phyloP scores from a whole-genome alignment of 2,113 vertebrate genomes.

The Oncorhynchus clarkii region DNA sequence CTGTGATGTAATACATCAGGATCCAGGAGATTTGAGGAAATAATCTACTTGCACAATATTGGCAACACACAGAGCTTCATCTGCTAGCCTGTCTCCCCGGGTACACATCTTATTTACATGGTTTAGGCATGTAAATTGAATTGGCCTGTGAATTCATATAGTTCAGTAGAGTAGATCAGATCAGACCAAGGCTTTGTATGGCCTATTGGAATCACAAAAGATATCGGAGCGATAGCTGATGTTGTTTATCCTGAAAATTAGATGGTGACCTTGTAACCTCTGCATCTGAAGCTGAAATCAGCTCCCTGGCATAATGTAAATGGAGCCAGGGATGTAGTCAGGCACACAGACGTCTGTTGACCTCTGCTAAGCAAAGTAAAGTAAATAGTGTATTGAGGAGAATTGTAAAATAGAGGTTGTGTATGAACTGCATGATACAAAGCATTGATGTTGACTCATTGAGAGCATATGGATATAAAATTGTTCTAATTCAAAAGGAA shows the following conservation, averaged over 20 bases:
- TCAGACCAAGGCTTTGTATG: not conserved
- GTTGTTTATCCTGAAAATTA: conserved; percentile 19
- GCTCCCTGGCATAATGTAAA: too few species aligned
- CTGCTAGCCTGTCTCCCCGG: not conserved
- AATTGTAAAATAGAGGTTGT: conserved; percentile 8
- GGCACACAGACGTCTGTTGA: conserved; percentile 23
- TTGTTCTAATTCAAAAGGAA: not conserved
- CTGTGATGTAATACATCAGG: conserved; percentile 21
- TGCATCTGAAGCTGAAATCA: too few species aligned
- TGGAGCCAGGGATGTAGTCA: not conserved
- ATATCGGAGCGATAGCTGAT: not conserved
- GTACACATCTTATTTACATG: conserved; percentile 18
- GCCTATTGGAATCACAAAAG: conserved; percentile 12
- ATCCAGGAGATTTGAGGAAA: conserved; percentile 32
- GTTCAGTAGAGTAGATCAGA: not conserved
- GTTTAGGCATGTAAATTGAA: conserved; percentile 26
- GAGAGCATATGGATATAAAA: not conserved
- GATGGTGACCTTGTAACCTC: not conserved
- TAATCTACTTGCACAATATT: conserved; percentile 22
- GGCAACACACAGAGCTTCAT: not conserved
- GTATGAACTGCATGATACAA: not conserved
- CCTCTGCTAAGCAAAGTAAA: not conserved
- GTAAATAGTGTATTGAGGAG: not conserved
- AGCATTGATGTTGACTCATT: not conserved
- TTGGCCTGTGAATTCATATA: conserved; percentile 13